These are phyloP conservation scores for Meandrina meandrites DNA, from an alignment of 92 coral and sea anemone genomes.

Conservation along the genomic window DNA sequence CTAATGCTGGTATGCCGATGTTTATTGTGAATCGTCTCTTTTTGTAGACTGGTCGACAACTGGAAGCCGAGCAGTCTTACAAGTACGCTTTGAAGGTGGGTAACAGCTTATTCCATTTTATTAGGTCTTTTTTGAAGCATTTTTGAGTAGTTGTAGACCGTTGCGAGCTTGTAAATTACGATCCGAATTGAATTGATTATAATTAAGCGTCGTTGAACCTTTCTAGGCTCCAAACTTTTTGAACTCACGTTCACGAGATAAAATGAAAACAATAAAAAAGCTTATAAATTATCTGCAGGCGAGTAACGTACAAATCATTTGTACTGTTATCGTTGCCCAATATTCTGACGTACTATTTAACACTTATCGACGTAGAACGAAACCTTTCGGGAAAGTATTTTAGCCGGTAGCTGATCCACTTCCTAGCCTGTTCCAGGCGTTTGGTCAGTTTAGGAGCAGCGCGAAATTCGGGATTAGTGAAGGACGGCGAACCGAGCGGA, in stretches of 20 bases:
- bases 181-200: background rate
- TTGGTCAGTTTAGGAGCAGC: too few relatives aligned
- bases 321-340: background rate
- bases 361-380: background rate
- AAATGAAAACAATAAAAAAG: too few relatives aligned
- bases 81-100: slow-evolving; percentile 90
- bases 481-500: too few relatives aligned
- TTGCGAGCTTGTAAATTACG: background rate
- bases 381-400: background rate
- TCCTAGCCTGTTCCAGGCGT: too few relatives aligned
- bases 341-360: too few relatives aligned
- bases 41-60: slow-evolving; percentile 86
- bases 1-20: too few relatives aligned
- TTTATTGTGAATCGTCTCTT: background rate
- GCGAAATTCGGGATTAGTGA: too few relatives aligned
- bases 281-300: background rate
- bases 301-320: background rate
- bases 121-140: background rate
- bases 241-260: background rate
- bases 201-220: background rate
- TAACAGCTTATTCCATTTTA: too few relatives aligned
- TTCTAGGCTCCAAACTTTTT: too few relatives aligned
- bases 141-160: background rate
- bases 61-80: slow-evolving; percentile 95
- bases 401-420: too few relatives aligned